Evolutionary conservation across 2,888 invertebrate genomes (phyloP).

Genomic region (Lithophane semibrunnea): DNA sequence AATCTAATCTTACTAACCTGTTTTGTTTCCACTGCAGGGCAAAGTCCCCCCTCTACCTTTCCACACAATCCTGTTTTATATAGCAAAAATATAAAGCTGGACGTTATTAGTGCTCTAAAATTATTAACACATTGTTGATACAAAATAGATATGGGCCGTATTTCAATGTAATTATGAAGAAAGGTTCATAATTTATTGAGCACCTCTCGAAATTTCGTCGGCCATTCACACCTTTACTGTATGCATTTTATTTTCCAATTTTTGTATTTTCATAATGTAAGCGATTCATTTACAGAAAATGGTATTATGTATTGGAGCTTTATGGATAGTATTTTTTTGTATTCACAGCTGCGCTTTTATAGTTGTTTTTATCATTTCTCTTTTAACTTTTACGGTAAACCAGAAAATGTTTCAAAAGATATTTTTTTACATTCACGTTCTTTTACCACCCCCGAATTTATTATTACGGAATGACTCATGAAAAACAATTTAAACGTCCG

Average conservation of each 20-base stretch:
- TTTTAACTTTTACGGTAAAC: not conserved
- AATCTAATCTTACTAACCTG: not conserved
- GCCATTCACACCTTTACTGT: not conserved
- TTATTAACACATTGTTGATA: not conserved
- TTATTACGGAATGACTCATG: constrained; percentile 43
- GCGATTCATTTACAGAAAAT: constrained; percentile 2
- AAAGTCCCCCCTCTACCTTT: not conserved
- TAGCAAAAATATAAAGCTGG: not conserved
- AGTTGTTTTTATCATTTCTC: not conserved
- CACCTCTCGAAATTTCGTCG: constrained; percentile 1
- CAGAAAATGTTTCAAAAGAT: not conserved
- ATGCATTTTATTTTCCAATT: constrained; percentile 11
- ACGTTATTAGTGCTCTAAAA: not conserved
- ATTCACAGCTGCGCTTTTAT: not conserved
- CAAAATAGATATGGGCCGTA: not conserved
- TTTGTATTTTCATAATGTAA: not conserved
- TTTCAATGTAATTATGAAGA: not conserved
- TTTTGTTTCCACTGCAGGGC: not conserved
- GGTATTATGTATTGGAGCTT: not conserved
- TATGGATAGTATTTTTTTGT: constrained; percentile 1
- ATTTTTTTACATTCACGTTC: constrained; percentile 3
- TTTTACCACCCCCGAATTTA: constrained; percentile 12
- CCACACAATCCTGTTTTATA: not conserved
- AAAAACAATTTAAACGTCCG: constrained; percentile 49
- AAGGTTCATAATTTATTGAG: not conserved